phyloP scores from a whole-genome alignment of 2,888 invertebrate species.

The Drosophila lacicola region DNA sequence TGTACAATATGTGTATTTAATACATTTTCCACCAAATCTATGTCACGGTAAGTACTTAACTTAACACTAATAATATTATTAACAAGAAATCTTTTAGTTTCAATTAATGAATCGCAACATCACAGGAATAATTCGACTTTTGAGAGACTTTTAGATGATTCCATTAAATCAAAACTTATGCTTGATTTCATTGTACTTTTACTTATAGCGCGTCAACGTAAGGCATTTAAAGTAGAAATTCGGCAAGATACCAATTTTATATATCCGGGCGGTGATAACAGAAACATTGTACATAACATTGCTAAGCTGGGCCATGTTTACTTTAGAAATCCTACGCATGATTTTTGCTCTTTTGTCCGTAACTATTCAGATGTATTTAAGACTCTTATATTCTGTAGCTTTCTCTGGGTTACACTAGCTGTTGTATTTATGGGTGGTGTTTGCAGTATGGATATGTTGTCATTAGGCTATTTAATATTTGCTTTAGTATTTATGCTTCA shows the following conservation, averaged over 20 bases:
- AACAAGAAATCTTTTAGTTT: not conserved
- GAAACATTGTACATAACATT: conserved; percentile 89
- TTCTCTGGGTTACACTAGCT: conserved; percentile 97
- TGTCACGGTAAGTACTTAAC: conserved; percentile 89
- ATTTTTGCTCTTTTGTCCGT: conserved; percentile 92
- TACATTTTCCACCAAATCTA: conserved; percentile 94
- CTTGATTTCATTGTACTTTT: conserved; percentile 96
- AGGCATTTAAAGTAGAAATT: conserved; percentile 93
- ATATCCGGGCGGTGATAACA: conserved; percentile 91
- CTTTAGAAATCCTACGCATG: conserved; percentile 94
- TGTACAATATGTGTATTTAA: conserved; percentile 94
- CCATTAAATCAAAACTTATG: conserved; percentile 90
- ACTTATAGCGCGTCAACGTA: conserved; percentile 92
- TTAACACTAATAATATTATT: not conserved
- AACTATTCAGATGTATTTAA: conserved; percentile 97
- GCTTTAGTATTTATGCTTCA: conserved; percentile 99
- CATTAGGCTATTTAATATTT: conserved; percentile 97
- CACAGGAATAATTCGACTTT: conserved; percentile 65
- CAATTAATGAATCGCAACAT: not conserved
- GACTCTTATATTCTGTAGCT: conserved; percentile 92
- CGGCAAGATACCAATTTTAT: conserved; percentile 83
- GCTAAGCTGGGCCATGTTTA: conserved; percentile 87
- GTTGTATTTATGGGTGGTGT: conserved; percentile 99
- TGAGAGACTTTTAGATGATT: conserved; percentile 95
- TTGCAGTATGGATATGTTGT: conserved; percentile 96